Conservation (phyloP, 2,113 vertebrate species). For the Eolophus roseicapilla region DNA sequence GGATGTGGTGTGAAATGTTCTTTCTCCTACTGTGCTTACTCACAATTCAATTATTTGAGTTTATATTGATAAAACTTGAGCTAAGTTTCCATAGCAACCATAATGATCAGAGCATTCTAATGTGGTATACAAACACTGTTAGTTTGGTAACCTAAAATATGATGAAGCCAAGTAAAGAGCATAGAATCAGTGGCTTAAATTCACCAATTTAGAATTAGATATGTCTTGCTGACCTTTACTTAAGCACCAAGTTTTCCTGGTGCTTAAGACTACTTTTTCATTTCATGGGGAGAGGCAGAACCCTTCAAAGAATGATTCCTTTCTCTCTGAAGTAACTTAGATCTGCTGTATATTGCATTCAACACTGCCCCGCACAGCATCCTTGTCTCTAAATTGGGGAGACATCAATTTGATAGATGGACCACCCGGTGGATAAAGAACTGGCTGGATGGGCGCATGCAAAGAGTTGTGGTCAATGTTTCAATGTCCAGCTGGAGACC, state of each 20-base stretch:
- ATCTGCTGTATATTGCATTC: neutral
- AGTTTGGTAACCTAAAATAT: neutral
- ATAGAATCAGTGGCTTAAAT: neutral
- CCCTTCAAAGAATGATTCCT: neutral
- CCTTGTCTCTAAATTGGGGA: too few species aligned
- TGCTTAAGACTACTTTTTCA: neutral
- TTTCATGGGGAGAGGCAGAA: neutral
- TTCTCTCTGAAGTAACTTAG: neutral
- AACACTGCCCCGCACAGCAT: too few species aligned
- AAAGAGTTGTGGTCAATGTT: too few species aligned
- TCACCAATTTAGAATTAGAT: neutral
- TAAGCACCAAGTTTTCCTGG: neutral
- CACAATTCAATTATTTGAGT: constrained; percentile 15
- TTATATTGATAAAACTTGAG: constrained; percentile 43
- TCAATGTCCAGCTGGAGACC: too few species aligned
- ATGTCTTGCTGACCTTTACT: neutral
- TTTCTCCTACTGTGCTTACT: constrained; percentile 12
- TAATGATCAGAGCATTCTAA: constrained; percentile 15
- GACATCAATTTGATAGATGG: too few species aligned
- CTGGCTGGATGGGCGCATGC: too few species aligned
- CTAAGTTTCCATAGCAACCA: constrained; percentile 32
- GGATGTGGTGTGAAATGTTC: neutral
- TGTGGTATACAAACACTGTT: neutral
- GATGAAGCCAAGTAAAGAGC: neutral
- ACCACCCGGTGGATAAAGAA: too few species aligned